Evolutionary conservation across 1,140 invertebrate genomes (phyloP), one percentile per base, ranked within the genome.

Genomic region (Tribolium castaneum): DNA sequence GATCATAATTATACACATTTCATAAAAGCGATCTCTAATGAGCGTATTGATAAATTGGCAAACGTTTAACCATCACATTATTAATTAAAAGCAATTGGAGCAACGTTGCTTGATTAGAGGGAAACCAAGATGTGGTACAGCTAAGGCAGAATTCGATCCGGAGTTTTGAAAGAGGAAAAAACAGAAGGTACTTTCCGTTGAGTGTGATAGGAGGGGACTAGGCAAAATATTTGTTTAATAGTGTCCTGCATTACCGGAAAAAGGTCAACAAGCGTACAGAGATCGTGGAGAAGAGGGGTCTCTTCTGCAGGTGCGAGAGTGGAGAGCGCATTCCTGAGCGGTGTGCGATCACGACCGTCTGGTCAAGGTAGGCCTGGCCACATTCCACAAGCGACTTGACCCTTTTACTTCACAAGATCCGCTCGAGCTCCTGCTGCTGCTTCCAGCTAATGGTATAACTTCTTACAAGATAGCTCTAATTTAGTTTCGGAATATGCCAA

Each of bases 311-410:
- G 76, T 75, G 76, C 70, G 76, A 78, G 76, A 80, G 62, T 75
- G 76, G 77, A 79, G 80, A 82, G 76, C 80, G 81, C 81, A 84
- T 84, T 83, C 83, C 82, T 84, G 80, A 80, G 75, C 80, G 72
- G 80, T 83, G 81, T 77, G 80, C 73, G 82, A 80, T 82, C 78
- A 82, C 82, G 82, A 84, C 77, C 79, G 83, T 84, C 83, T 84
- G 83, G 83, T 84, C 83, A 84, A 84, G 82, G 83, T 81, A 84
- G 82, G 80, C 82, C 82, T 82, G 80, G 82, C 80, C 80, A 83
- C 83, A 84, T 83, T 84, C 82, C 83, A 80, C 77, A 76, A 74
- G 75, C 76, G 49, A 76, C 72, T 82, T 83, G 82, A 83, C 82
- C 82, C 82, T 83, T 83, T 79, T 81, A 75, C 81, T 79, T 80